Conservation (phyloP, 2,113 vertebrate species). For the Daboia siamensis region DNA sequence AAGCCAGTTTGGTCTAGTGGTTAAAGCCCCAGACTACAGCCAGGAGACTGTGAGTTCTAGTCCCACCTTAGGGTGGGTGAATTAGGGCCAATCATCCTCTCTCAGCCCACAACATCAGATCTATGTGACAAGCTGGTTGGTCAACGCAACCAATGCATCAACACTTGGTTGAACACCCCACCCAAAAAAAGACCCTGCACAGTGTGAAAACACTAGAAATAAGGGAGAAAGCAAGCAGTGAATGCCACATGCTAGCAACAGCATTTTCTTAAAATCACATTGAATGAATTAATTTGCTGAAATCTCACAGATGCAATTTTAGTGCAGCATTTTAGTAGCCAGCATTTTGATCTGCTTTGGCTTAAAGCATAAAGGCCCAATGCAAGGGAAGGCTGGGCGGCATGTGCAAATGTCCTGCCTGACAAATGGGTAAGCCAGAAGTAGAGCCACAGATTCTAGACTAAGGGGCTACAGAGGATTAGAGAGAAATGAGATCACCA, state of each 20-base stretch:
- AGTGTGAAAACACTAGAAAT: background rate
- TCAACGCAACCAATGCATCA: background rate
- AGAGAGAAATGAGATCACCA: conserved; percentile 24
- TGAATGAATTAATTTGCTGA: conserved; percentile 38
- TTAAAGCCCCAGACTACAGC: background rate
- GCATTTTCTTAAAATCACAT: background rate
- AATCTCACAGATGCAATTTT: background rate
- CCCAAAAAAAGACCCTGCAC: background rate
- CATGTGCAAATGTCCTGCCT: background rate
- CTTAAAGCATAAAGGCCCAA: conserved; percentile 2
- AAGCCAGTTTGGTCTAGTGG: background rate
- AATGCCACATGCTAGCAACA: background rate
- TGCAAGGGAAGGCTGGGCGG: background rate
- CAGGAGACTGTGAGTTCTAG: background rate
- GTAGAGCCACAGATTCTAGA: conserved; percentile 18
- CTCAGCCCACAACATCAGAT: background rate
- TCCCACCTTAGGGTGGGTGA: background rate
- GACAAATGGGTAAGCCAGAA: background rate
- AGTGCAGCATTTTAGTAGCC: conserved; percentile 33
- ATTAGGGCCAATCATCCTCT: background rate
- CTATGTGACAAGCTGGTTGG: background rate
- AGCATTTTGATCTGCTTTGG: conserved; percentile 12
- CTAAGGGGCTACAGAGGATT: conserved; percentile 43
- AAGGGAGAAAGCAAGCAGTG: background rate
- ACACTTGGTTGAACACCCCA: background rate